These are phyloP conservation scores for Fregata magnificens DNA, from an alignment of 2,113 vertebrate species.

Conservation along the genomic window DNA sequence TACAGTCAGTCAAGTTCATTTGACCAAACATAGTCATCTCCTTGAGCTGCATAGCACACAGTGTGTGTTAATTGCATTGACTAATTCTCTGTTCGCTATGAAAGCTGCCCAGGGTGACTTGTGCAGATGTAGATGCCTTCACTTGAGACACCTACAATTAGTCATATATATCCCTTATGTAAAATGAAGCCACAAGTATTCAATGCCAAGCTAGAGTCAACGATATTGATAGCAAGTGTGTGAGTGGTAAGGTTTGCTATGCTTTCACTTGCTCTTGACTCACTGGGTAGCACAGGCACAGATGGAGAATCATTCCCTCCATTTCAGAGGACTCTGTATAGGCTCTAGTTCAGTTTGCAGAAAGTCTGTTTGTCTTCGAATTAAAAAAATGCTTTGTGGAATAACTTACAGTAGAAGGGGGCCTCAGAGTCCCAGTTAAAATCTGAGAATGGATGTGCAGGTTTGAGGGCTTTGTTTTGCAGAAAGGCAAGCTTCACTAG, in stretches of 20 bases:
- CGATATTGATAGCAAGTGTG: not conserved
- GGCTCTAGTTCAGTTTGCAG: not conserved
- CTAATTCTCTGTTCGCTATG: not conserved
- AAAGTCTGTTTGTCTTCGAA: not conserved
- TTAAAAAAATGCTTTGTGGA: not conserved
- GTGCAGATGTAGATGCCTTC: not conserved
- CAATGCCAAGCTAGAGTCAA: not conserved
- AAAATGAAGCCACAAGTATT: not conserved
- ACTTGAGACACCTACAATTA: not conserved
- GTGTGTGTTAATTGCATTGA: not conserved
- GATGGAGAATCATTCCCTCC: not conserved
- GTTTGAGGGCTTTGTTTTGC: not conserved
- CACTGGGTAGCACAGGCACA: not conserved
- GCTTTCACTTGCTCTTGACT: not conserved
- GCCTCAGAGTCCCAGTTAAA: not conserved
- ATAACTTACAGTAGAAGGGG: not conserved
- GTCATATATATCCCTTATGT: not conserved
- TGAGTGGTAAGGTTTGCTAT: not conserved
- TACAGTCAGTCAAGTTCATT: not conserved
- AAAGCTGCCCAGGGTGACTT: not conserved
- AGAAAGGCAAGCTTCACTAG: not conserved
- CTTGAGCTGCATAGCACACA: not conserved
- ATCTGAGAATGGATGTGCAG: not conserved
- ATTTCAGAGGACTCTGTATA: not conserved
- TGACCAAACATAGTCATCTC: not conserved